phyloP scores from a whole-genome alignment of 2,888 invertebrate species.

The Opisthograptis luteolata region DNA sequence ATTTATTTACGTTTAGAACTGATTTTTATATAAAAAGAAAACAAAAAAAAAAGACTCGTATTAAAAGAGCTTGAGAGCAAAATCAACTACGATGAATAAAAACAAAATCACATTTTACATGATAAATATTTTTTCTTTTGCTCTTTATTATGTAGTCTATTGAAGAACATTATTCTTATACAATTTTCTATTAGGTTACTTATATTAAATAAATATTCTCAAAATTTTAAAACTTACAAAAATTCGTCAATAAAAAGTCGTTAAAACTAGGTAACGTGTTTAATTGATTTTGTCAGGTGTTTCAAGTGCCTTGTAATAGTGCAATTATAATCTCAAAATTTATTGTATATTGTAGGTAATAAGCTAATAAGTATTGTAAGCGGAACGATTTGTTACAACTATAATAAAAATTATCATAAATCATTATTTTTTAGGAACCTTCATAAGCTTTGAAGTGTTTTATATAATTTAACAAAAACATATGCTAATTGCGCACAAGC shows the following conservation, averaged over 20 bases:
- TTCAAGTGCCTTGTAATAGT: constrained; percentile 44
- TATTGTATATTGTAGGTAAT: constrained; percentile 11
- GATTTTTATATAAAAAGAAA: constrained; percentile 29
- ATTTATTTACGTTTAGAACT: constrained; percentile 24
- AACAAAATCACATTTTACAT: no score
- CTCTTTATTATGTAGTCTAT: no score
- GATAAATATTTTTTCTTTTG: no score
- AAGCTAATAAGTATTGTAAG: constrained; percentile 16
- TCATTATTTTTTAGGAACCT: no score
- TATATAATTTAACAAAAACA: no score
- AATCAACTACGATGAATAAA: no score
- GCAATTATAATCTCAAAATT: constrained; percentile 18
- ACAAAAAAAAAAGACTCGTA: constrained; percentile 18
- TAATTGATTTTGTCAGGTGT: constrained; percentile 5
- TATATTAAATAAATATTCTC: no score
- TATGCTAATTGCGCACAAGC: constrained; percentile 4
- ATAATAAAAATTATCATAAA: no score
- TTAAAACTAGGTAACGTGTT: background rate
- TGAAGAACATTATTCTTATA: no score
- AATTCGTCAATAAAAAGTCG: background rate
- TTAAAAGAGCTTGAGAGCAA: no score
- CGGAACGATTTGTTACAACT: constrained; percentile 12
- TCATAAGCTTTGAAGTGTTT: constrained; percentile 9
- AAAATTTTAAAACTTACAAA: background rate
- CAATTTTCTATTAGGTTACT: no score